Conservation (phyloP, 2,888 invertebrate genomes). For the Diaperis boleti region DNA sequence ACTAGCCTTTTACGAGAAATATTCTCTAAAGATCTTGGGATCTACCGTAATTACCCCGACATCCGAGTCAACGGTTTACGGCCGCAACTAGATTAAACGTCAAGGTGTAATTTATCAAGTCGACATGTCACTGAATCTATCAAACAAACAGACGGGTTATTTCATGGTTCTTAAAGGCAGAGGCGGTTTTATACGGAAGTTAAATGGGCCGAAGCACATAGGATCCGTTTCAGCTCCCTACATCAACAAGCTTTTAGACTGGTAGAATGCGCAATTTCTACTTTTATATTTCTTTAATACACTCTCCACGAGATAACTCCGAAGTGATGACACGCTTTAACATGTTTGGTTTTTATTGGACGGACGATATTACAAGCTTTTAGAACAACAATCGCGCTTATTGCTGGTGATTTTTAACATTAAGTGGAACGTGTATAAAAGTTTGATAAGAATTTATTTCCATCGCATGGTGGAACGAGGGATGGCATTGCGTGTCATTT, state of each 20-base stretch:
- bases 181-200: constrained; percentile 23
- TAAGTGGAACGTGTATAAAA: too few relatives aligned
- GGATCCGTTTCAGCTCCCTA: constrained; percentile 6
- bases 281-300: constrained; percentile 6
- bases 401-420: too few relatives aligned
- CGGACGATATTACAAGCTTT: too few relatives aligned
- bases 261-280: background rate
- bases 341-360: background rate
- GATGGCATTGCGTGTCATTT: too few relatives aligned
- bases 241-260: constrained; percentile 14
- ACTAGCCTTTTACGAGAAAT: too few relatives aligned
- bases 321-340: background rate
- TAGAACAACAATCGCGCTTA: too few relatives aligned
- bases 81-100: constrained; percentile 46
- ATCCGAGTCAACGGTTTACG: constrained; percentile 27
- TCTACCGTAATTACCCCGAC: constrained; percentile 36
- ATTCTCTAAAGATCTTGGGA: too few relatives aligned
- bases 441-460: too few relatives aligned
- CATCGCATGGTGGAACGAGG: too few relatives aligned
- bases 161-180: constrained; percentile 43
- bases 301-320: background rate
- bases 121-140: constrained; percentile 44
- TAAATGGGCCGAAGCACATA: constrained; percentile 21
- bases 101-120: constrained; percentile 48
- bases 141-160: constrained; percentile 46